Evolutionary conservation across 2,888 invertebrate species (phyloP), one percentile per base, ranked within the genome.

Genomic region (Smittia sp.): DNA sequence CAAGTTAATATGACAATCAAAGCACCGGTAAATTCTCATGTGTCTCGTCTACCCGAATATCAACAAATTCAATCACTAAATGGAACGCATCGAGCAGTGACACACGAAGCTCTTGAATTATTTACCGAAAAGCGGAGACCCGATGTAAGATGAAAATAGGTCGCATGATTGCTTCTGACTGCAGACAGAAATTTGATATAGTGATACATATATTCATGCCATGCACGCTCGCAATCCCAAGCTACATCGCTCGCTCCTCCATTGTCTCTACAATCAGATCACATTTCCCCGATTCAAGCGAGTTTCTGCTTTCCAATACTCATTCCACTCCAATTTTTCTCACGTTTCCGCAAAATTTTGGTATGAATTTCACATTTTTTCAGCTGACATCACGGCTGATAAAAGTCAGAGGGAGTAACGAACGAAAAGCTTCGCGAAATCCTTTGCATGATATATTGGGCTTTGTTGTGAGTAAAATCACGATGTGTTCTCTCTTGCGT

Each of bases 201-300:
- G n/a, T n/a, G 58, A 58, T 58, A 58, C n/a, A n/a, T 22, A 22
- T 13, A 58, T 13, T 46, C 46, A 46, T 46, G 58, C 58, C n/a
- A 7, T 18, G 18, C 58, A 58, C 20, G 18, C 58, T 58, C 58
- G 22, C 58, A 22, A 13, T 58, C 22, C 58, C 58, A 22, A 13
- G 22, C 22, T 20, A 22, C n/a, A 58, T 22, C 22, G 22, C 22
- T 22, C 58, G 7, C 22, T 22, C 22, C 1, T 58, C 38, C 22
- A 58, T 22, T 58, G 58, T 58, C 58, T 58, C 58, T 58, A 22
- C 58, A 58, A 58, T 58, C 58, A 58, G 58, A 58, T 58, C 58
- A 58, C 58, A 22, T 58, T 58, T 58, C 46, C 58, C 22, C 9
- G 18, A 22, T 2, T 22, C 46, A 11, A 46, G n/a, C n/a, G 58